phyloP scores from a whole-genome alignment of 2,797 vertebrate genomes.

The Nyctalus aviator region DNA sequence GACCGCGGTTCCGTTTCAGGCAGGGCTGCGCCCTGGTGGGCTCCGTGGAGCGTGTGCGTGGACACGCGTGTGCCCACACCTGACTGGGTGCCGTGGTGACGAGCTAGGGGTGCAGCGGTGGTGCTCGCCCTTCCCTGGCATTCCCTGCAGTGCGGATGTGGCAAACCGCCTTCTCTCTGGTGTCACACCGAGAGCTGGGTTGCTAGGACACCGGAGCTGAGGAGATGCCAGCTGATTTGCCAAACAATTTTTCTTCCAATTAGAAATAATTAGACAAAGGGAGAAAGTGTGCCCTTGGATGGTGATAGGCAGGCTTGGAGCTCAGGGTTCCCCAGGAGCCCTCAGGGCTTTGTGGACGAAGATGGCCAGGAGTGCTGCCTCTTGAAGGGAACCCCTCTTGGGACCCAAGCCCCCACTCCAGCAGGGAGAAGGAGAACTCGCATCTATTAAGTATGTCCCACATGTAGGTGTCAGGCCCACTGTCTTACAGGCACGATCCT shows the following conservation, averaged over 20 bases:
- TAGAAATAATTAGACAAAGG: constrained; percentile 81
- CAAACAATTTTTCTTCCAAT: constrained; percentile 80
- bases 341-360: not conserved
- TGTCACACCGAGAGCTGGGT: constrained; percentile 69
- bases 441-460: not conserved
- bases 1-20: constrained; percentile 69
- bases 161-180: not conserved
- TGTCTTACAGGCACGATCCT: not conserved
- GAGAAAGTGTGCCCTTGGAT: constrained; percentile 58
- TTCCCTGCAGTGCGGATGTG: constrained; percentile 16
- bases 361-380: not conserved
- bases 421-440: not conserved
- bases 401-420: not conserved
- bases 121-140: not conserved
- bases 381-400: not conserved
- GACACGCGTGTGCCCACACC: no score
- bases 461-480: not conserved
- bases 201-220: constrained; percentile 82
- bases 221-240: constrained; percentile 77
- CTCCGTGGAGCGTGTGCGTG: not conserved
- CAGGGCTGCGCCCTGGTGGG: not conserved
- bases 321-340: not conserved
- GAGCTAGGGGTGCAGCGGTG: not conserved
- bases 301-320: constrained; percentile 31
- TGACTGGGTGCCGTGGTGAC: accelerated